Percentiles rank a stretch among this genome's conserved stretches.
Conservation (phyloP, 2,888 invertebrate genomes). For the Aelia acuminata region DNA sequence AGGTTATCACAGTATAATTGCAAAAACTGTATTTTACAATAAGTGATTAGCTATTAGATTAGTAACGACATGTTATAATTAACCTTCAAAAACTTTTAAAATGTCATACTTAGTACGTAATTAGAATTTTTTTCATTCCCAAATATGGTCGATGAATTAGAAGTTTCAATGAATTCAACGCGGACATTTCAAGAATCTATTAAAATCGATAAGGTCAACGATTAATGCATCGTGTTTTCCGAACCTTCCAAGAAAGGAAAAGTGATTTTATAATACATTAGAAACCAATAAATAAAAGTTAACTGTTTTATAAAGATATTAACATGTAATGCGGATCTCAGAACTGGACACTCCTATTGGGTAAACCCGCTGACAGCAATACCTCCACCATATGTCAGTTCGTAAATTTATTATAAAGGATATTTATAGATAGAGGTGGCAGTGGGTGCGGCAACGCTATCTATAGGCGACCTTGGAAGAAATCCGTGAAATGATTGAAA, state of each 20-base stretch:
- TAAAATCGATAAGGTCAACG: not conserved
- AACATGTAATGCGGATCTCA: not conserved
- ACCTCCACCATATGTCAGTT: not conserved
- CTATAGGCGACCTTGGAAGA: not conserved
- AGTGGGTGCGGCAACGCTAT: not conserved
- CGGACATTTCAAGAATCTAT: constrained; percentile 4
- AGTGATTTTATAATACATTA: not conserved
- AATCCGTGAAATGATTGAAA: not conserved
- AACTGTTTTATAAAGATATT: not conserved
- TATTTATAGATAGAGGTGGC: constrained; percentile 35
- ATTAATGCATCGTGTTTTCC: not conserved
- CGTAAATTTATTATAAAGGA: not conserved
- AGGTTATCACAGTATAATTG: no score
- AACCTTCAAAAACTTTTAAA: no score
- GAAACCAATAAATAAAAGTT: not conserved
- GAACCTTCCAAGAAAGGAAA: not conserved
- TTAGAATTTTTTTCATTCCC: no score
- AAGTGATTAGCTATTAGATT: no score
- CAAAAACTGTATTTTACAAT: no score
- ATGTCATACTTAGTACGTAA: no score
- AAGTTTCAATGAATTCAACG: not conserved
- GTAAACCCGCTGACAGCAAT: not conserved
- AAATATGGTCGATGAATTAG: not conserved
- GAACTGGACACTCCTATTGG: not conserved
- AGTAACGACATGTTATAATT: no score